Percentiles rank a stretch among this genome's conserved stretches.
Conservation (phyloP, 2,113 vertebrate species). For the Charadrius vociferus region DNA sequence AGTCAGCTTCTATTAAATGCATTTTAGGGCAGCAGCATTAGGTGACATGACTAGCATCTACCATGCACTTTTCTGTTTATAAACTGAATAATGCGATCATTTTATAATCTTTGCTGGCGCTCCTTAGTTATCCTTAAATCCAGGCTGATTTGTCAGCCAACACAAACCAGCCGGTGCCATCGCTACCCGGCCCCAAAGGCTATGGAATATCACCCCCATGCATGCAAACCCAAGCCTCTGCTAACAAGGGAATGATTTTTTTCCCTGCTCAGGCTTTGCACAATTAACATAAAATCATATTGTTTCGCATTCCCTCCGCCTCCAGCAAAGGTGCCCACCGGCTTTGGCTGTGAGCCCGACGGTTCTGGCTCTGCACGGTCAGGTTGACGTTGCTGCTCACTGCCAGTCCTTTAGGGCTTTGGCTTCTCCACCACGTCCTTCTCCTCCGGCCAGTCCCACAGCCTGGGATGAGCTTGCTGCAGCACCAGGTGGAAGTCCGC, state of each 20-base stretch:
- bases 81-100: neutral
- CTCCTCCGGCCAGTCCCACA: neutral
- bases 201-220: rapidly evolving
- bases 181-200: neutral
- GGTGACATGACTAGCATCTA: neutral
- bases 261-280: neutral
- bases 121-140: neutral
- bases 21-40: neutral
- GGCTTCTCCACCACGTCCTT: neutral
- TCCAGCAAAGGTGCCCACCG: neutral
- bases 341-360: rapidly evolving
- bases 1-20: neutral
- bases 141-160: neutral
- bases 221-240: neutral
- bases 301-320: neutral
- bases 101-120: neutral
- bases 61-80: neutral
- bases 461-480: neutral
- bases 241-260: neutral
- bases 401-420: neutral
- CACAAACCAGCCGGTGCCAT: neutral
- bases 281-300: neutral
- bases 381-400: neutral
- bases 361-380: neutral
- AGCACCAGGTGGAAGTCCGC: neutral